Percentiles rank a stretch among this genome's conserved stretches.
phyloP scores from a whole-genome alignment of 2,888 invertebrate species.

The Herminia tarsipennalis region DNA sequence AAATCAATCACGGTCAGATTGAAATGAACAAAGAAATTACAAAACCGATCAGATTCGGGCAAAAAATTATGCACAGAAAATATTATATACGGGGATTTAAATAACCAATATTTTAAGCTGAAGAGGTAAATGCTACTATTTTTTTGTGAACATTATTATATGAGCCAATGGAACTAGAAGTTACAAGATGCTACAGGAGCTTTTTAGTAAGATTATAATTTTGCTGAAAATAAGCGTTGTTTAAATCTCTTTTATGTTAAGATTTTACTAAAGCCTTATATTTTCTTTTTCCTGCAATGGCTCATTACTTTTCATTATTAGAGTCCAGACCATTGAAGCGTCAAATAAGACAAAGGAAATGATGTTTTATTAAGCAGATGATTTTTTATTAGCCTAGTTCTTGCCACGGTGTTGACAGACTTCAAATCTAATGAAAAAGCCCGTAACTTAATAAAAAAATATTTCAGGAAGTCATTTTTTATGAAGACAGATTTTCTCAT shows the following conservation, averaged over 20 bases:
- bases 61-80: no score
- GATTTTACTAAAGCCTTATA: neutral
- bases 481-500: conserved; percentile 3
- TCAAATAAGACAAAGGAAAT: conserved; percentile 13
- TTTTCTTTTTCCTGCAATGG: neutral
- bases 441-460: conserved; percentile 5
- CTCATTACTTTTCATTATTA: conserved; percentile 11
- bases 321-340: neutral
- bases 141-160: no score
- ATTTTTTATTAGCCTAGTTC: conserved; percentile 15
- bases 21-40: no score
- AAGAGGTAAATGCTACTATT: no score
- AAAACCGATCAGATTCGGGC: no score
- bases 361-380: conserved; percentile 17
- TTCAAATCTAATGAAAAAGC: conserved; percentile 5
- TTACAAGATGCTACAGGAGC: no score
- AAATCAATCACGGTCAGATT: no score
- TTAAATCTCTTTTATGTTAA: neutral
- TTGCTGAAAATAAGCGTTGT: no score
- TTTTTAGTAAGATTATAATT: no score
- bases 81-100: no score
- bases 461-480: conserved; percentile 7
- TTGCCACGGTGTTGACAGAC: neutral
- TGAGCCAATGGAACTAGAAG: no score
- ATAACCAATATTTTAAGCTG: no score